These are phyloP conservation scores for Podotricha telesiphe DNA, from an alignment of 2,888 invertebrate genomes.

Conservation along the genomic window DNA sequence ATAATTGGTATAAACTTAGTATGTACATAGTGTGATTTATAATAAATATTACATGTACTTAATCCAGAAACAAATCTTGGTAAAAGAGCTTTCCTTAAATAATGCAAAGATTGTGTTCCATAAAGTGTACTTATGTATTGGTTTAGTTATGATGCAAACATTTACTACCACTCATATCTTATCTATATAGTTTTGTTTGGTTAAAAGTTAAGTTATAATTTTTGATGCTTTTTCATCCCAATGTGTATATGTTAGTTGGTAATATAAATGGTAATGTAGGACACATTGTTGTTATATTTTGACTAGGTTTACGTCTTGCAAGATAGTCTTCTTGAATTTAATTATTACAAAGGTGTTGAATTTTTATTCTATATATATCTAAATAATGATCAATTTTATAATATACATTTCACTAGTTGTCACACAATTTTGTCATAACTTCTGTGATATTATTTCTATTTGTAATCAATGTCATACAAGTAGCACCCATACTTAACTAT, in stretches of 20 bases:
- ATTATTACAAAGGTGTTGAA: too few species aligned
- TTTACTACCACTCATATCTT: constrained; percentile 36
- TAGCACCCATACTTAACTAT: too few species aligned
- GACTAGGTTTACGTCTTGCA: too few species aligned
- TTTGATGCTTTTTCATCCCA: not conserved
- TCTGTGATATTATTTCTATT: too few species aligned
- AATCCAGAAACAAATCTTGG: not conserved
- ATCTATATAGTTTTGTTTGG: constrained; percentile 35
- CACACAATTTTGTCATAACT: too few species aligned
- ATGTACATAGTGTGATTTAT: not conserved
- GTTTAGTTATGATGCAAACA: constrained; percentile 18
- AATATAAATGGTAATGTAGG: too few species aligned
- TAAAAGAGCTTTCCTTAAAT: not conserved
- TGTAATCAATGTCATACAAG: too few species aligned
- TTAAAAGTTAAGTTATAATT: constrained; percentile 14
- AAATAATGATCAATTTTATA: too few species aligned
- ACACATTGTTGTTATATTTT: too few species aligned
- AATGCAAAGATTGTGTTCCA: not conserved
- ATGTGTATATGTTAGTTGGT: not conserved
- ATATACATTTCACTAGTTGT: too few species aligned
- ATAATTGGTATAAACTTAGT: not conserved
- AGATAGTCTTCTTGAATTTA: too few species aligned
- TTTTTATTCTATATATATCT: too few species aligned
- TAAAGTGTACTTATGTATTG: not conserved
- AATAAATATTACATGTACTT: not conserved